Conservation (phyloP, 1,140 invertebrate species). For the Phymastichus coffea region DNA sequence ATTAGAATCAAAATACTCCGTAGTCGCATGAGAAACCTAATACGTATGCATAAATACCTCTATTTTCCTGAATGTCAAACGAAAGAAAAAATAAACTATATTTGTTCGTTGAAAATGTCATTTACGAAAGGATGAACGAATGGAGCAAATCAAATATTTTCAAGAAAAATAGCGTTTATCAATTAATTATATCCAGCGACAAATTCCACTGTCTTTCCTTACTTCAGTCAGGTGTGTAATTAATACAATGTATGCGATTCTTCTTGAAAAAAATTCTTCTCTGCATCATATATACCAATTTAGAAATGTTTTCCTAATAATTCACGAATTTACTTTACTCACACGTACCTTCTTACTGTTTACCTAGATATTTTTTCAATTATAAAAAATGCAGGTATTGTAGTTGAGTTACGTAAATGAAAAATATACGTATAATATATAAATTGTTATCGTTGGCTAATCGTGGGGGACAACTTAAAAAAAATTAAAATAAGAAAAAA, state of each 20-base stretch:
- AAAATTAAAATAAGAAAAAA: background rate
- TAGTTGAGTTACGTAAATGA: background rate
- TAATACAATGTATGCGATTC: too few relatives aligned
- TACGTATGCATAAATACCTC: background rate
- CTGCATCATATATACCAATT: too few relatives aligned
- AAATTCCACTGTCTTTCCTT: background rate
- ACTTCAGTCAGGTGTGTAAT: too few relatives aligned
- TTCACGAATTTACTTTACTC: too few relatives aligned
- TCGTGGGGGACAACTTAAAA: background rate
- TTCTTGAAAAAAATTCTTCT: too few relatives aligned
- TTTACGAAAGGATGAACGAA: background rate
- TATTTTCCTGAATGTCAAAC: slow-evolving; percentile 17
- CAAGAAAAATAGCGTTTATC: slow-evolving; percentile 17
- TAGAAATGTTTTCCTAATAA: too few relatives aligned
- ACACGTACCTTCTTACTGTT: too few relatives aligned
- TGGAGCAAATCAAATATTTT: slow-evolving; percentile 7
- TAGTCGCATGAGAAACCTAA: too few relatives aligned
- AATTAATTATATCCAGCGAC: slow-evolving; percentile 15
- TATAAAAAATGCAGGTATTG: slow-evolving; percentile 22
- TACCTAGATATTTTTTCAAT: too few relatives aligned
- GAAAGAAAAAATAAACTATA: background rate
- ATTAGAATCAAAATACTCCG: too few relatives aligned
- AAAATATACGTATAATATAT: background rate
- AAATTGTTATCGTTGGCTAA: background rate
- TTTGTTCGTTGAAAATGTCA: slow-evolving; percentile 12